Conservation (phyloP, 2,888 invertebrate species). For the Tribolium freemani region DNA sequence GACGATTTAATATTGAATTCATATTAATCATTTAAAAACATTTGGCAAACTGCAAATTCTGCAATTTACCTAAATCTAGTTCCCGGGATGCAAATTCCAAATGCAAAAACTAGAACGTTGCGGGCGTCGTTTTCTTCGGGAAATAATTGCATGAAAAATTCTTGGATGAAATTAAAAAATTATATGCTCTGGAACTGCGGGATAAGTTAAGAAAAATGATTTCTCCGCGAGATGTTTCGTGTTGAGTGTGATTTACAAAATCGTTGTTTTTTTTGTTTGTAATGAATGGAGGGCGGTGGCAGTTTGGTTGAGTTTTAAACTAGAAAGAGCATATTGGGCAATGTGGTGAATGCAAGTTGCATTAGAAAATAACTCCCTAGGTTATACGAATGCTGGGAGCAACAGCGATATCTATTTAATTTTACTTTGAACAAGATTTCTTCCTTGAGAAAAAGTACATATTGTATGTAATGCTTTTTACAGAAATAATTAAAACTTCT, state of each 20-base stretch:
- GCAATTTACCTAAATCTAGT: constrained; percentile 8
- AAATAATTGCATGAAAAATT: constrained; percentile 13
- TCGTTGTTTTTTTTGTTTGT: constrained; percentile 10
- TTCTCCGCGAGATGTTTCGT: not conserved
- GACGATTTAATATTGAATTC: constrained; percentile 31
- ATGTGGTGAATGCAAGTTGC: constrained; percentile 32
- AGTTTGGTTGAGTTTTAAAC: constrained; percentile 20
- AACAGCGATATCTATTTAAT: constrained; percentile 34
- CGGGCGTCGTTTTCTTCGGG: not conserved
- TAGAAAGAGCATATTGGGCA: constrained; percentile 25
- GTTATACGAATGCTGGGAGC: constrained; percentile 18
- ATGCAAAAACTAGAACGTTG: constrained; percentile 1
- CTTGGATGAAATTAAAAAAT: constrained; percentile 4
- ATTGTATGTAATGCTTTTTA: constrained; percentile 3
- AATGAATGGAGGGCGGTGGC: constrained; percentile 12
- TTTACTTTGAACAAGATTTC: constrained; percentile 24
- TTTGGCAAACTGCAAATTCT: constrained; percentile 24
- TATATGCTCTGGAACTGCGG: not conserved
- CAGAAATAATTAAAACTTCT: constrained; percentile 15
- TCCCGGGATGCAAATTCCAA: constrained; percentile 10
- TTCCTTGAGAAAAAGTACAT: constrained; percentile 16
- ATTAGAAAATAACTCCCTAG: constrained; percentile 33
- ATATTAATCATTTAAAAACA: constrained; percentile 32
- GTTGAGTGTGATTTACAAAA: constrained; percentile 19
- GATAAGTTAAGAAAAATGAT: constrained; percentile 1